Evolutionary conservation across 2,113 vertebrate genomes (phyloP), one percentile per base, ranked within the genome.

Genomic region (Macrotis lagotis): DNA sequence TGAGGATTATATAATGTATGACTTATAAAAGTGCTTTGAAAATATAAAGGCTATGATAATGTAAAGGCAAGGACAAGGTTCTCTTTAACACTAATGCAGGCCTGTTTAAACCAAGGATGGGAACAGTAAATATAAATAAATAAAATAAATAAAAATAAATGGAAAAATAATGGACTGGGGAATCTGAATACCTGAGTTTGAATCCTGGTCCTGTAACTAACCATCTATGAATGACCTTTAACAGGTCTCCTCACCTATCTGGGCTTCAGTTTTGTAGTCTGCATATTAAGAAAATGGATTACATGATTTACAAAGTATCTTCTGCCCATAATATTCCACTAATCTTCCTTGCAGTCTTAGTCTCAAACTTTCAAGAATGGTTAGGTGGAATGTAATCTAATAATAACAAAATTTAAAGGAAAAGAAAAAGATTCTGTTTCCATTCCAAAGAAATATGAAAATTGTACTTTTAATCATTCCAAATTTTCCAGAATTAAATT

Each of bases 41-140:
- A 92, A 90, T 49, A 94, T 89, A 92, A 88, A 96, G 50, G 3
- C 25, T n/a, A 59, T 10, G 88, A 16, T 83, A 51, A 51, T 91
- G 0, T 92, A 92, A 96, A 51, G 28, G 1, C 51, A 31, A 88
- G 50, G 9, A 90, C 4, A 94, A 50, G 5, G 53, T 51, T 51
- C 19, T 0, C 83, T 95, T 8, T 59, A 0, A 51, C 53, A 14
- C 49, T 94, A 83, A 90, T 16, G 50, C 50, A 26, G 49, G 92
- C 91, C 50, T 6, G 3, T 22, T 25, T 59, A 74, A 74, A 74
- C 16, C 37, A 22, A 74, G 66, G 16, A n/a, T n/a, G 3, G 6
- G 37, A 44, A 74, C 4, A 96, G 66, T 52, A 37, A 88, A 50
- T 92, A 48, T 94, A 90, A 92, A 48, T 74, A 0, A 6, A 66